Evolutionary conservation across 2,113 vertebrate species (phyloP), one percentile per base, ranked within the genome.

Genomic region (Burhinus oedicnemus): DNA sequence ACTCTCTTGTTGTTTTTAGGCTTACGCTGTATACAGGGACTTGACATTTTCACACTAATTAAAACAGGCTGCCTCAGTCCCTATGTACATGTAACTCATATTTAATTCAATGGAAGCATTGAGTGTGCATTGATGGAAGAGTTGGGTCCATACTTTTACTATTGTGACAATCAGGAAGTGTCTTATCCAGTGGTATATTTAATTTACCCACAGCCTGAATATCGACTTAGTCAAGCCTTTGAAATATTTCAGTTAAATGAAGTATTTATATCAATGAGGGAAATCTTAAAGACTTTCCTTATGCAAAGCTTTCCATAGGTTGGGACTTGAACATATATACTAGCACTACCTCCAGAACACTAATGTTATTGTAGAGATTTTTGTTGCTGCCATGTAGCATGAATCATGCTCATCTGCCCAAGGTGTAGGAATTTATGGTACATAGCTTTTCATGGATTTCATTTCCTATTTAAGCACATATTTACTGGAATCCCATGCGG

Each of bases 31-130:
- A 91, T 72, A 92, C 61, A 87, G 61, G 54, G 86, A 89, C 86
- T 79, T 97, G 96, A 95, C 95, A 95, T 97, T 97, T 97, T 89
- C 96, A 79, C 86, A 79, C 83, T 96, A 97, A 96, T 97, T 97
- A 95, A 94, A 96, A 45, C 86, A 87, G 95, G 52, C 72, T 95
- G 69, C 27, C 64, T 89, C 40, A 36, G 89, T 96, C 86, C 77
- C 89, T 89, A 54, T 92, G 95, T 91, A 84, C 94, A 95, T 95
- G 94, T 91, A 95, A 92, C 91, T 96, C 94, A 95, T 96, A 96
- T 97, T 96, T 97, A 97, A 97, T 95, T 97, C 94, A 97, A 95
- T 87, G 87, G 77, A 91, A 97, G 87, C 2, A 0, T 89, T 96
- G 86, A 84, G 40, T 45, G 65, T 72, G 44, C 47, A 17, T 61